phyloP scores from a whole-genome alignment of 2,113 vertebrate species.

The Micromys minutus region DNA sequence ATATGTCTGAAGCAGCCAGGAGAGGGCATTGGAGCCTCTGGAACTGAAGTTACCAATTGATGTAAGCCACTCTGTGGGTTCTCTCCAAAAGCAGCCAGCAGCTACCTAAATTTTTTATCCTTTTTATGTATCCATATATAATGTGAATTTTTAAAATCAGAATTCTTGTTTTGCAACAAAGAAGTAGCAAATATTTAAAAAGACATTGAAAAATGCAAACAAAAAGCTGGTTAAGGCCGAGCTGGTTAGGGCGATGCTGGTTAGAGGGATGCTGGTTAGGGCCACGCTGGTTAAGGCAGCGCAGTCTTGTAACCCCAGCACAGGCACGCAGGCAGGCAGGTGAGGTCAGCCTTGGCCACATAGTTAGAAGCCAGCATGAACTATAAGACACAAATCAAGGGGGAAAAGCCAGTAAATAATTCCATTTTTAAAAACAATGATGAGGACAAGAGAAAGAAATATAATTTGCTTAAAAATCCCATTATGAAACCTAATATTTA shows the following conservation, averaged over 20 bases:
- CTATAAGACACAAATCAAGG: background rate
- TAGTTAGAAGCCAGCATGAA: background rate
- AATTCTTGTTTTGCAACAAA: slow-evolving; percentile 19
- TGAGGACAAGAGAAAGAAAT: background rate
- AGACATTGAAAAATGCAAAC: slow-evolving; percentile 28
- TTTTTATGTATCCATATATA: background rate
- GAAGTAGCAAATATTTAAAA: background rate
- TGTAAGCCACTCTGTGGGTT: background rate
- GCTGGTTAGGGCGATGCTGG: too few relatives aligned
- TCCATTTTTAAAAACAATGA: slow-evolving; percentile 23
- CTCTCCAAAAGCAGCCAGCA: background rate
- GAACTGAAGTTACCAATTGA: background rate
- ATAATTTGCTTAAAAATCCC: background rate
- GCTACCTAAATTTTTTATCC: background rate
- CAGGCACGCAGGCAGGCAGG: background rate
- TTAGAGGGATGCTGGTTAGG: background rate
- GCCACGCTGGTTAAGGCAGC: too few relatives aligned
- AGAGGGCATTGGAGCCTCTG: background rate
- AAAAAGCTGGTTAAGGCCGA: background rate
- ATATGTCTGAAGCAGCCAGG: background rate
- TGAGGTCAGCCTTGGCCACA: background rate
- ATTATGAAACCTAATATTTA: background rate
- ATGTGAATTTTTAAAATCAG: background rate
- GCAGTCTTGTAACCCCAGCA: background rate
- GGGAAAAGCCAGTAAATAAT: background rate